phyloP scores from a whole-genome alignment of 2,888 invertebrate genomes.

The Alentia gelatinosa region DNA sequence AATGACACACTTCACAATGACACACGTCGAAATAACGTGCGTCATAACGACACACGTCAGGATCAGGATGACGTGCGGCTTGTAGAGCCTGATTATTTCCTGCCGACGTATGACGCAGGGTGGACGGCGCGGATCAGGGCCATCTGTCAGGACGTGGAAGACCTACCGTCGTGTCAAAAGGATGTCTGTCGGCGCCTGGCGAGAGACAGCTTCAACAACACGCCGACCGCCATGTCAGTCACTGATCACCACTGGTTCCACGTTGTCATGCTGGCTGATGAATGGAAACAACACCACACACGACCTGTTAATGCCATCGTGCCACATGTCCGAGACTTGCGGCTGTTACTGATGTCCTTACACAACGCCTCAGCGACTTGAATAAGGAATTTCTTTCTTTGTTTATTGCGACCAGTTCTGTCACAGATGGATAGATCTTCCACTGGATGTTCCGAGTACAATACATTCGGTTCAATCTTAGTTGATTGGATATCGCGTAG shows the following conservation, averaged over 20 bases:
- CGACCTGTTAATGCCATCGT: not conserved
- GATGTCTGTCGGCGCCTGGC: slow-evolving; percentile 20
- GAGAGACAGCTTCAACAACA: slow-evolving; percentile 42
- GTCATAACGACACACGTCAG: too few relatives aligned
- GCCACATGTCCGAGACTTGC: not conserved
- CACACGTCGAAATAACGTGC: too few relatives aligned
- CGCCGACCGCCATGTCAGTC: slow-evolving; percentile 56
- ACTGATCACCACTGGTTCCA: slow-evolving; percentile 66
- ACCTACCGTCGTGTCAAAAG: slow-evolving; percentile 30
- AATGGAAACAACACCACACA: slow-evolving; percentile 61
- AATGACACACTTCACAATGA: too few relatives aligned
- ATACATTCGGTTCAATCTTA: too few relatives aligned
- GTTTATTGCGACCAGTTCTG: too few relatives aligned
- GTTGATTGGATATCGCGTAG: too few relatives aligned
- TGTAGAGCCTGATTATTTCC: slow-evolving; percentile 64
- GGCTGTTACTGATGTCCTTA: not conserved
- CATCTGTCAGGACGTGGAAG: slow-evolving; percentile 55
- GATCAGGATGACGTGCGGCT: slow-evolving; percentile 51
- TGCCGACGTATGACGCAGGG: slow-evolving; percentile 64
- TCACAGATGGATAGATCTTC: too few relatives aligned
- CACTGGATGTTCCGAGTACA: too few relatives aligned
- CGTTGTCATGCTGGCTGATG: slow-evolving; percentile 58
- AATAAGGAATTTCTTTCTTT: too few relatives aligned
- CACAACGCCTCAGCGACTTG: too few relatives aligned
- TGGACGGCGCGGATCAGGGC: slow-evolving; percentile 58